Conservation (phyloP, 2,888 invertebrate genomes). For the Agrypnus murinus region DNA sequence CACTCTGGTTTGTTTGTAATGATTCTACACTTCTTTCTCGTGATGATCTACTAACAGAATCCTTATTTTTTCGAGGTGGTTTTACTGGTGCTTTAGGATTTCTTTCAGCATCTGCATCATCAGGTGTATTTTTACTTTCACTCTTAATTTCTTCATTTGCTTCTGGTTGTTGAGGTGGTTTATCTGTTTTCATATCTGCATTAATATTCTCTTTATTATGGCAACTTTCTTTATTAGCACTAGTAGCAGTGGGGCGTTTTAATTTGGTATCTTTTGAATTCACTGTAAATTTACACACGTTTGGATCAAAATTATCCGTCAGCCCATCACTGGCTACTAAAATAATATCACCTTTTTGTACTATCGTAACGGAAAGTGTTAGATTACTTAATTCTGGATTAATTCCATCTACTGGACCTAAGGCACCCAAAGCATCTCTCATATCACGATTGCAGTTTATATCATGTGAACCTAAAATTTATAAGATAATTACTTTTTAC, state of each 20-base stretch:
- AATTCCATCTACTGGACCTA: slow-evolving; percentile 89
- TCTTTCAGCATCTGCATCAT: background rate
- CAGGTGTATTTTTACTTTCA: background rate
- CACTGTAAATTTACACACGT: slow-evolving; percentile 89
- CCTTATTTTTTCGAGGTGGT: slow-evolving; percentile 53
- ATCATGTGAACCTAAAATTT: slow-evolving; percentile 83
- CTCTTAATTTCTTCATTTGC: background rate
- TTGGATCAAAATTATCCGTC: slow-evolving; percentile 93
- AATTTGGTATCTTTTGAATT: slow-evolving; percentile 62
- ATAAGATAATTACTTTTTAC: too few species aligned
- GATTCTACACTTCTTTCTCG: slow-evolving; percentile 31
- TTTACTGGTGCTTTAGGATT: slow-evolving; percentile 42
- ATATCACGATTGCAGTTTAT: slow-evolving; percentile 88
- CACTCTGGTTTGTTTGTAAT: background rate
- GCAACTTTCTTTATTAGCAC: slow-evolving; percentile 11
- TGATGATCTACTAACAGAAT: slow-evolving; percentile 25
- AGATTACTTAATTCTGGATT: slow-evolving; percentile 92
- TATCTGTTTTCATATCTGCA: background rate
- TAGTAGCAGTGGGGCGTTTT: slow-evolving; percentile 12
- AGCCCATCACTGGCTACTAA: slow-evolving; percentile 93
- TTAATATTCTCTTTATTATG: slow-evolving; percentile 28
- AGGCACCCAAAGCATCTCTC: slow-evolving; percentile 90
- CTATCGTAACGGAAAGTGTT: slow-evolving; percentile 87
- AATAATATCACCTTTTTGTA: slow-evolving; percentile 87
- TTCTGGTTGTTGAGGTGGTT: background rate